Evolutionary conservation across 2,888 invertebrate genomes (phyloP), one percentile per base, ranked within the genome.

Genomic region (Stegophylla sp.): DNA sequence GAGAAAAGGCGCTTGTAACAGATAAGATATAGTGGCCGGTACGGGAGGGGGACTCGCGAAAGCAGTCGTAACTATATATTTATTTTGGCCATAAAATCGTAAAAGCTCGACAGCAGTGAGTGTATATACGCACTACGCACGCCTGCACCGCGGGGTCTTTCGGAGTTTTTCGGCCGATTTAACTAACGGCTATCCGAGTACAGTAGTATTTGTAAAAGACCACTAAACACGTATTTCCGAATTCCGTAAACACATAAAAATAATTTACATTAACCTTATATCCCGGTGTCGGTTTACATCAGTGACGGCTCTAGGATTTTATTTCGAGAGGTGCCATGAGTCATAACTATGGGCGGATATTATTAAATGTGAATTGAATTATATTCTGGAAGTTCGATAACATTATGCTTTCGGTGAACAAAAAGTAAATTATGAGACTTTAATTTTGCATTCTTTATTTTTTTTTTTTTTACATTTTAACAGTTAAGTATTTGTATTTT

Each of bases 161-260:
- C n/a, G n/a, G n/a, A 71, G 48, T 79, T 79, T 79, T 79, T 69
- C 79, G 41, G 51, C 79, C 79, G 71, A 79, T 79, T 79, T 79
- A 79, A 79, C 79, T 71, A 79, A 79, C 71, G 79, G 51, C 64
- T 41, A 34, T 34, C 1, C 34, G n/a, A n/a, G n/a, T n/a, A n/a
- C n/a, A n/a, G n/a, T 17, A 28, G 69, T 59, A 59, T 76, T 66
- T 71, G 63, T 79, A 69, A 79, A 69, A 79, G 26, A 79, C 71
- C 71, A 71, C 61, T 71, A 61, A 59, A 79, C 69, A 34, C 61
- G n/a, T 69, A 34, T 79, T 79, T 61, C 69, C 69, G 61, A 69
- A 71, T 48, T 51, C 71, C 48, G 23, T 79, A 79, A 79, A 79
- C 63, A 59, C 67, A 48, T 34, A 45, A 66, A 59, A 56, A 48